Percentiles rank a stretch among this genome's conserved stretches.
Conservation (phyloP, 23 tunicate genomes). For the Oikopleura dioica region DNA sequence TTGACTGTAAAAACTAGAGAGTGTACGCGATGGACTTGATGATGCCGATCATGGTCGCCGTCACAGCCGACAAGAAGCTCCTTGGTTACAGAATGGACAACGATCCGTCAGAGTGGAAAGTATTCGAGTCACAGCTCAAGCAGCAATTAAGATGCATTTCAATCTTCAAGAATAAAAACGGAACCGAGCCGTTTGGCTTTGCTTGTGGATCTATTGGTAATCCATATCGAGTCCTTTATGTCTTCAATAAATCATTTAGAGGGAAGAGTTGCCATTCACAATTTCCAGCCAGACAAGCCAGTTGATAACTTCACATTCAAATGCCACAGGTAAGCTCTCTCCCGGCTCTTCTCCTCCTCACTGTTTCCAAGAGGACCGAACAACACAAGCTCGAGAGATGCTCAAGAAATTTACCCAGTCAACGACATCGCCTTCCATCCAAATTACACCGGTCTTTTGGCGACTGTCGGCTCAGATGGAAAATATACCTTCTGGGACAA, state of each 20-base stretch:
- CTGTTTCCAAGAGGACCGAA: neutral
- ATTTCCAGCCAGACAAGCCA: constrained; percentile 64
- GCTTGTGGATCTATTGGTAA: constrained; percentile 83
- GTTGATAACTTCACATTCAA: constrained; percentile 90
- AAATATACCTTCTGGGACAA: constrained; percentile 87
- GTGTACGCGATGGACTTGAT: neutral
- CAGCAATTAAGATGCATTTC: constrained; percentile 32
- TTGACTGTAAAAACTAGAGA: neutral
- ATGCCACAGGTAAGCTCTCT: constrained; percentile 59
- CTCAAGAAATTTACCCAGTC: constrained; percentile 22
- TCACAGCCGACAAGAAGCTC: constrained; percentile 43
- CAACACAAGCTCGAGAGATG: neutral
- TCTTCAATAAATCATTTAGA: no score
- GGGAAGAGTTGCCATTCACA: constrained; percentile 84
- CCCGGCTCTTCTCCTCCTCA: no score
- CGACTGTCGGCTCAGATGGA: constrained; percentile 95
- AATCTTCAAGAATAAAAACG: constrained; percentile 65
- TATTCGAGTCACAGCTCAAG: constrained; percentile 53
- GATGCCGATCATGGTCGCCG: neutral
- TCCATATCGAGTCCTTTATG: no score
- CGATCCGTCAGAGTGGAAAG: constrained; percentile 52
- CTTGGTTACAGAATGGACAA: constrained; percentile 46
- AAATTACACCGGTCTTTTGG: constrained; percentile 36
- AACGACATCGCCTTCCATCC: constrained; percentile 86
- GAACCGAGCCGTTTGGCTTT: constrained; percentile 60